Base-by-base conservation (phyloP, 2,113 vertebrate genomes). In the Oreochromis spilurus region DNA sequence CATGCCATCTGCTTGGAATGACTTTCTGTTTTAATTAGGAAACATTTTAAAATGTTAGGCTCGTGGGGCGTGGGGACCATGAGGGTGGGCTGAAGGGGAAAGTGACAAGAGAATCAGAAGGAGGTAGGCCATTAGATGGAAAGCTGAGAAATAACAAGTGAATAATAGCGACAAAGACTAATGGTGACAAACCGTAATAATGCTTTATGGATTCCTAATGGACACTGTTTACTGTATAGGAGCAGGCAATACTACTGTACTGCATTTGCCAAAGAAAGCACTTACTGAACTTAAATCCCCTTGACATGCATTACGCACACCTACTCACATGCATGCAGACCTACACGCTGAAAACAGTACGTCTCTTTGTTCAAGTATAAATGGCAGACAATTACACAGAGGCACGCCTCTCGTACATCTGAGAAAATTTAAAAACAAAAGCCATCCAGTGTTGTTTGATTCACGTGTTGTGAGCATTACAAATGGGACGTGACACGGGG, bases 21-120 rank as follows among this genome's bases (percentile, higher is more conserved):
- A 92, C 89, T 88, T 91, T 91, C 88, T 81, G 85, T 86, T 95
- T 96, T 93, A 95, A 95, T 95, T 91, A 91, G 92, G 57, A 81
- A 84, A 84, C 43, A 57, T 93, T 93, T 93, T 77, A 85, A 94
- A 93, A 89, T 88, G 89, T 84, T 83, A 34, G 38, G 82, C 85
- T 82, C 17, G 5, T 79, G 21, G 83, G 54, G 16, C 17, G 31
- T 7, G 53, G 57, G 21, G 70, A 50, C 50, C 12, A 7, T 21
- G 55, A 52, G 57, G 45, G 57, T 48, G 52, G 38, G 84, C 62
- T 40, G 62, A 72, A 65, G 88, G 65, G 75, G 38, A 80, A 84
- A 70, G 60, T 78, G 81, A 82, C 67, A 52, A 57, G 72, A 67
- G 81, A 84, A 48, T 55, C 78, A 86, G 86, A 77, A 65, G 84